phyloP scores from a whole-genome alignment of 2,888 invertebrate genomes.

The Lasioglossum pauxillum region DNA sequence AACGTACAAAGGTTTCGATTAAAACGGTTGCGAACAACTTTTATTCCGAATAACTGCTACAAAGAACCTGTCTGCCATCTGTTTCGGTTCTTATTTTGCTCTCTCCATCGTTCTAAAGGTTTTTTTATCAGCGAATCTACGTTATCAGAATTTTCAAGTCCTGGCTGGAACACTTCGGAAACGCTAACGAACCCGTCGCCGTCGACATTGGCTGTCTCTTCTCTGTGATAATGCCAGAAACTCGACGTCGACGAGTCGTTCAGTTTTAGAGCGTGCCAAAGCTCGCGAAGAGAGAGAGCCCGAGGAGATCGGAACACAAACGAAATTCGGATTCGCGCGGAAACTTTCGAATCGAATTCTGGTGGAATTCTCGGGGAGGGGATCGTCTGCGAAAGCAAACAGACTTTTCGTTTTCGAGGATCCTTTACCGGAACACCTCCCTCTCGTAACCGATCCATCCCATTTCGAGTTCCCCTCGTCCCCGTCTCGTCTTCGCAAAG shows the following conservation, averaged over 20 bases:
- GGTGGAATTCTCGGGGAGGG: slow-evolving; percentile 48
- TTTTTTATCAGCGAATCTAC: neutral
- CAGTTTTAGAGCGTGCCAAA: slow-evolving; percentile 6
- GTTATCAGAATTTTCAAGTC: neutral
- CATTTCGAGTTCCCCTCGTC: neutral
- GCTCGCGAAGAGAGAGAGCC: neutral
- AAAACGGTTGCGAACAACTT: neutral
- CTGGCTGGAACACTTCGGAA: neutral
- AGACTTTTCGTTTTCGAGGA: slow-evolving; percentile 16
- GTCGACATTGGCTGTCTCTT: neutral
- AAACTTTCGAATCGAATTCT: slow-evolving; percentile 58
- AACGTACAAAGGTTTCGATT: neutral
- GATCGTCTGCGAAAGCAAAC: slow-evolving; percentile 43
- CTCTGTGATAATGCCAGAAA: neutral
- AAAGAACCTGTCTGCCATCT: neutral
- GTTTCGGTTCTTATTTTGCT: neutral
- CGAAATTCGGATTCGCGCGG: slow-evolving; percentile 29
- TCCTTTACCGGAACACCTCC: neutral
- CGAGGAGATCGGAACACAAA: slow-evolving; percentile 32
- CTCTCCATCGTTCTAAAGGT: neutral
- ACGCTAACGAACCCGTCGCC: neutral
- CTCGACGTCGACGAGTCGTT: slow-evolving; percentile 11
- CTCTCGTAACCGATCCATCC: slow-evolving; percentile 23
- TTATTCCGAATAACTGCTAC: neutral
- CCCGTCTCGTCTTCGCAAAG: neutral